Evolutionary conservation across 2,888 invertebrate species (phyloP), one percentile per base, ranked within the genome.

Genomic region (Piscicola geometra): DNA sequence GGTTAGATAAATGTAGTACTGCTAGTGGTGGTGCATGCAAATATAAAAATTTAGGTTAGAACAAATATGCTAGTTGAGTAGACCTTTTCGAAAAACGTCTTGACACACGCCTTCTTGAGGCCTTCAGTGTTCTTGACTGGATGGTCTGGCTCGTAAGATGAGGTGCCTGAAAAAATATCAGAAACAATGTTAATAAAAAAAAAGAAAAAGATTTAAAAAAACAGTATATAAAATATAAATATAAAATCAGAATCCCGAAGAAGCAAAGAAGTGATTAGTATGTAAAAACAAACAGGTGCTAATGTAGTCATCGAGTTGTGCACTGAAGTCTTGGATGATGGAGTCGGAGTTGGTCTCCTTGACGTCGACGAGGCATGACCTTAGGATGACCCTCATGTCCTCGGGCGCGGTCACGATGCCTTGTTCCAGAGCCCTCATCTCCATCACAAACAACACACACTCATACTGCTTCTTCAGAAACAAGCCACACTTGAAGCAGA

Each of bases 351-450:
- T 72, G 33, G 52, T 28, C 21, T 73, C 36, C 1, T 70, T 71
- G 28, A 71, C 75, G 56, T 80, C 79, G 9, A 77, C 77, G 5
- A 78, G 50, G 12, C 78, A 25, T 33, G 78, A 76, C 41, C 72
- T 56, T 32, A 76, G 79, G 25, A 79, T 68, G 1, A 80, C 80
- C 33, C 80, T 77, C 35, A 84, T 74, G 12, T 81, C 78, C 9
- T 78, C 78, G 0, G 81, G 80, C 3, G 77, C 78, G 0, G 78
- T 70, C 18, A 84, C 73, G 15, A 80, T 79, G 1, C 84, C 84
- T n/a, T 75, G 78, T 41, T 92, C 89, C 1, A 94, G 85, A 2
- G 94, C 87, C 77, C 88, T 87, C 72, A 92, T 84, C 81, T 93
- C 92, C 25, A 91, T 87, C 75, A 89, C 86, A 0, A 93, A 86